Base-by-base conservation (phyloP, 1,140 invertebrate species). In the Drosophila serrata region DNA sequence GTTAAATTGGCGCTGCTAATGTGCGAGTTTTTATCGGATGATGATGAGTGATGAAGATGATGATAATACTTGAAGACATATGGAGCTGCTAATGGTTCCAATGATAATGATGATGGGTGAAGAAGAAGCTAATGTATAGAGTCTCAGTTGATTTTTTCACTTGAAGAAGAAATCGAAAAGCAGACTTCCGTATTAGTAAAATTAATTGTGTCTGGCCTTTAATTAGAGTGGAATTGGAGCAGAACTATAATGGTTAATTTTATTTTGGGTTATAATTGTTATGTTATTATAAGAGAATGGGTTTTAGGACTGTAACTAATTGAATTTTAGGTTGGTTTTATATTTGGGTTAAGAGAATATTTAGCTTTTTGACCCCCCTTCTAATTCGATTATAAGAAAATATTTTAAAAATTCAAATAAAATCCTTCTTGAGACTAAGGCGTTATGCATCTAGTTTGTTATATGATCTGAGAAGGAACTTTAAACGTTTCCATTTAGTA, bases 1-100 rank as follows among this genome's bases (percentile, higher is more conserved):
- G 59, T 64, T 76, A 75, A 76, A 76, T 76, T 75, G 55, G 74
- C 72, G 72, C 62, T 76, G 62, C 74, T 76, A 76, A 76, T 76
- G 74, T 60, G 73, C 43, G 39, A 76, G 53, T 31, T 59, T 59
- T 42, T 39, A 63, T 48, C 22, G 37, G 37, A 49, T 75, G 53
- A 49, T 63, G 53, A 65, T 22, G 49, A 53, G 17, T 53, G 49
- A 59, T 51, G 43, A n/a, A 22, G 35, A 39, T 27, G 48, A 72
- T 48, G 68, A 70, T 72, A 43, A 27, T 39, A 24, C 33, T 29
- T 13, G 57, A 42, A 40, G 43, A 31, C 4, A 24, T 48, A 70
- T 70, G 48, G 39, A 15, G 49, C 51, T 56, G 65, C 68, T 72
- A 72, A 72, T 72, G 65, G 65, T 13, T 33, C 68, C 42, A 58